Evolutionary conservation across 2,888 invertebrate species (phyloP), one percentile per base, ranked within the genome.

Genomic region (Ennomos erosarius): DNA sequence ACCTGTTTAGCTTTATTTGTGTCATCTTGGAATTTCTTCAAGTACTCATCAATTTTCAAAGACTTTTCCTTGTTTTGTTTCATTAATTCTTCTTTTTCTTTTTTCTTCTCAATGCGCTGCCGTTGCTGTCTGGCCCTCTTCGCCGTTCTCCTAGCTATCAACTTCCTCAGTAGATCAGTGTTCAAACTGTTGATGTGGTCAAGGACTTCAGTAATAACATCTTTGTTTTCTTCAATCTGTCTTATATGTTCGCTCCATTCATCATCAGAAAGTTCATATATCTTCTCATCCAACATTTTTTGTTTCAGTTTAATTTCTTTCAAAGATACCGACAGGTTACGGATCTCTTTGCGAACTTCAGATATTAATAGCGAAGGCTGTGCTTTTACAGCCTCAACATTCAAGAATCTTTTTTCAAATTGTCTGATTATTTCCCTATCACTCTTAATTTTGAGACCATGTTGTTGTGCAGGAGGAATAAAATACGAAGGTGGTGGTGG

Each of bases 21-120:
- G 56, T 94, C 91, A 73, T 95, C 94, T 69, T 94, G 93, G 76
- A 95, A 94, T 59, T 93, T 93, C 65, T 94, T 93, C 61, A 96
- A 85, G 92, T 95, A 95, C 45, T 93, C 92, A 85, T 96, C 95
- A 68, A 95, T 95, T 65, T 94, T 89, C 53, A 93, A 86, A 58
- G 95, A 94, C 52, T 91, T 84, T 67, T 94, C 93, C 63, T 88
- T 79, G 55, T 90, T 81, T 42, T 84, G 82, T 62, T 87, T 88
- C 0, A 75, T 67, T 59, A 81, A 81, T 9, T 86, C 82, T 65
- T 85, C 78, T 67, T 90, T 93, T 44, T 87, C 84, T 12, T 67
- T 74, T 54, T 87, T 87, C 42, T 70, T 75, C 49, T 85, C 84
- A 38, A 77, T 71, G 36, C 82, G 77, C 43, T 85, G 81, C 76